Base-by-base conservation (phyloP, 2,113 vertebrate genomes). In the Marcusenius ussheri region DNA sequence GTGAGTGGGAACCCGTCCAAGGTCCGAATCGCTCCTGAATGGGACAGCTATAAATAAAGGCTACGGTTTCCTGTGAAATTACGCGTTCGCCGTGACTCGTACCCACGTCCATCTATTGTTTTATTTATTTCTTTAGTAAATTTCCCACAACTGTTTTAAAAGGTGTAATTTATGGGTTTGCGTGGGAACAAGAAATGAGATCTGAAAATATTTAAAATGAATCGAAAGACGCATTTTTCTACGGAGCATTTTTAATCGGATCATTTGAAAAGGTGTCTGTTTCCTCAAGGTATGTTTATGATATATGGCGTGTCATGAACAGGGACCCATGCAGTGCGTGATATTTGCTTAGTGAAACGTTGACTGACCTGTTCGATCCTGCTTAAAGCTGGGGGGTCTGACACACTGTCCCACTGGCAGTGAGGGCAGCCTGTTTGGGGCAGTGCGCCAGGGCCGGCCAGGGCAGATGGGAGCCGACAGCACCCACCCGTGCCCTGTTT, bases 121-220 rank as follows among this genome's bases (percentile, higher is more conserved):
- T 80, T 80, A 80, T 80, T 80, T 80, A 80, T 80, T 80, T 42
- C 35, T 80, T 80, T 50, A 86, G n/a, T 86, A 24, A 86, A 31
- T 86, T 47, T 86, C 46, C 42, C 7, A 27, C 45, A 86, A 31
- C 83, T 27, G 47, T 49, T 49, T 86, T 13, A 27, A 86, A 49
- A 86, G 47, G 19, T 27, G 24, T 19, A 80, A 39, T 39, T 39
- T 19, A 80, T 80, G 74, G 74, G 35, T 7, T 42, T 39, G 35
- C 35, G 35, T 80, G 74, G 74, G 74, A 80, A 35, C 5, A 5
- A 19, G 35, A 80, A 42, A 42, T 39, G 74, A 80, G 10, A 11
- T 49, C 21, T 13, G 17, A 47, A 86, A 49, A 31, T 86, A 49
- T 86, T 50, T 49, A 17, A 5, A 80, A 80, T 86, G 50, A 47